A percentile compares a stretch with the other conserved stretches of the same genome.
These are phyloP conservation scores for Macquaria australasica DNA, from an alignment of 2,113 vertebrate genomes.

Conservation along the genomic window DNA sequence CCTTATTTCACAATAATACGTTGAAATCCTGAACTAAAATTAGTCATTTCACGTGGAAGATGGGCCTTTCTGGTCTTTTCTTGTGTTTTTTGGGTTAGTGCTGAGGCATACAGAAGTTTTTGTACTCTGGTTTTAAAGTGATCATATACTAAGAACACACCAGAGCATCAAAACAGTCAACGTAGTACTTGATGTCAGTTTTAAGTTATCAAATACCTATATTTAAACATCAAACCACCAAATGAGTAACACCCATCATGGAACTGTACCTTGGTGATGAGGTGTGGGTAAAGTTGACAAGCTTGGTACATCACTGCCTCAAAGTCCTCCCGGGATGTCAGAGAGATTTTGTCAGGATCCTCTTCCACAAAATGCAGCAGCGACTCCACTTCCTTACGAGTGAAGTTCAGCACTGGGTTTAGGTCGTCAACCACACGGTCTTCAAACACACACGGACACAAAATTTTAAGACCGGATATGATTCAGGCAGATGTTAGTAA, in stretches of 20 bases:
- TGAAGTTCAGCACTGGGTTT: slow-evolving; percentile 97
- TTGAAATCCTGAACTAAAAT: background rate
- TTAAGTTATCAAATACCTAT: background rate
- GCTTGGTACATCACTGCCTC: slow-evolving; percentile 91
- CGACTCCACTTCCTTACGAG: slow-evolving; percentile 97
- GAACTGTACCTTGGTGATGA: slow-evolving; percentile 94
- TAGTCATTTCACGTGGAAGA: background rate
- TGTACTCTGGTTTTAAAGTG: no score
- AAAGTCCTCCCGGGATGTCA: slow-evolving; percentile 75
- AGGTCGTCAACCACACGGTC: slow-evolving; percentile 98
- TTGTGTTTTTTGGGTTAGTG: no score
- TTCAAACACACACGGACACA: slow-evolving; percentile 65
- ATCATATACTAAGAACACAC: background rate
- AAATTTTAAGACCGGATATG: background rate
- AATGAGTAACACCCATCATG: background rate
- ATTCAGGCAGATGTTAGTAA: background rate
- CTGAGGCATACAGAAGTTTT: no score
- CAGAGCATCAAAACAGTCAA: background rate
- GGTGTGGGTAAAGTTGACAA: slow-evolving; percentile 91
- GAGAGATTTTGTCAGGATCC: slow-evolving; percentile 85
- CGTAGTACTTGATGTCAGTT: background rate
- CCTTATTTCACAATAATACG: background rate
- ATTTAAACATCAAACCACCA: background rate
- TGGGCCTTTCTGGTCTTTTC: background rate
- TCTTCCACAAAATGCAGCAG: slow-evolving; percentile 98